Percentiles rank a stretch among this genome's conserved stretches.
These are phyloP conservation scores for Oenanthe oenanthe DNA, from an alignment of 2,113 vertebrate species.

Conservation along the genomic window DNA sequence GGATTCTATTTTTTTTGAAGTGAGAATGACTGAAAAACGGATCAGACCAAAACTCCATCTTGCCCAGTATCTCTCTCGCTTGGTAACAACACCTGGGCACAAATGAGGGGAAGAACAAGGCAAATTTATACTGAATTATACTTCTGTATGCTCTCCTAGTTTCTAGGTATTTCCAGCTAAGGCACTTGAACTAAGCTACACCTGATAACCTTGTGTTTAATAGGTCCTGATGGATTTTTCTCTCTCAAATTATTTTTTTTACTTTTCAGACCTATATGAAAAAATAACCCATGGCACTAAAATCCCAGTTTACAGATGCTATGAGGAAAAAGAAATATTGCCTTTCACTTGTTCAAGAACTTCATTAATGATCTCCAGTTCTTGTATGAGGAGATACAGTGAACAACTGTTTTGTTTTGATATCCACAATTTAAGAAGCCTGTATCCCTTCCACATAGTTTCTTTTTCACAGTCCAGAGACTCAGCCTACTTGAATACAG, in stretches of 20 bases:
- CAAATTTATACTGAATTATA: not conserved
- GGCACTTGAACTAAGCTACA: not conserved
- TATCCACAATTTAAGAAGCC: not conserved
- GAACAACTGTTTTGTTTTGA: not conserved
- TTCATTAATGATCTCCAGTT: not conserved
- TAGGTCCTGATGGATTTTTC: not conserved
- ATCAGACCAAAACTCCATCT: not conserved
- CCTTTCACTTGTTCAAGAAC: not conserved
- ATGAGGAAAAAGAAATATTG: not conserved
- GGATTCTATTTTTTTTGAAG: not conserved
- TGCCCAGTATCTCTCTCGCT: not conserved
- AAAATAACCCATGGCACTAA: not conserved
- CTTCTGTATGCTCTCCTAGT: not conserved
- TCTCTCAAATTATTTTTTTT: not conserved
- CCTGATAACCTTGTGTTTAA: not conserved
- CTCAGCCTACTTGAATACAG: not conserved
- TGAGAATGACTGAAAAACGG: not conserved
- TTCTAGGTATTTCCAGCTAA: not conserved
- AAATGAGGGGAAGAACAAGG: not conserved
- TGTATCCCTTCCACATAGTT: not conserved
- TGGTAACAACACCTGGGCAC: not conserved
- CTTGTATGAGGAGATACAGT: fast-evolving
- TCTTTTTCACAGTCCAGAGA: not conserved
- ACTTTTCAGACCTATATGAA: not conserved
- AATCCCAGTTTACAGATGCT: not conserved